These are phyloP conservation scores for Dromiciops gliroides DNA, from an alignment of 2,113 vertebrate genomes.

Conservation along the genomic window DNA sequence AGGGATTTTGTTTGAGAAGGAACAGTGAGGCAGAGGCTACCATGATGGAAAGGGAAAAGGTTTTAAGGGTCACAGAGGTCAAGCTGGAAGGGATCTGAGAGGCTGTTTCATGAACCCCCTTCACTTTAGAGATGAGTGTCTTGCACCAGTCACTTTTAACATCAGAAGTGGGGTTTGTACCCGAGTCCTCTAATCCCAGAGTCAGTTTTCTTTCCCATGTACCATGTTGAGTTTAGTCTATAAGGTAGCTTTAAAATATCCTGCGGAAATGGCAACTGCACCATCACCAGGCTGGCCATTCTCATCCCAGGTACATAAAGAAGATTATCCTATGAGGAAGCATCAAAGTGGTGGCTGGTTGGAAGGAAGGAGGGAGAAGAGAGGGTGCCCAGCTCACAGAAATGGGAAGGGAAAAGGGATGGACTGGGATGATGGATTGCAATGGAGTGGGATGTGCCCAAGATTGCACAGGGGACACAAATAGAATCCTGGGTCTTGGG, in stretches of 20 bases:
- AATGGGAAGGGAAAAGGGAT: not conserved
- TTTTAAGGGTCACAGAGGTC: not conserved
- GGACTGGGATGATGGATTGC: fast-evolving
- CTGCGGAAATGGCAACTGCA: not conserved
- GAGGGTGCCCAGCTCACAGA: not conserved
- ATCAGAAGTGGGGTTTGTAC: not conserved
- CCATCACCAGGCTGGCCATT: not conserved
- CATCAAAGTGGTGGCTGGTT: not conserved
- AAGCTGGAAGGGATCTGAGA: not conserved
- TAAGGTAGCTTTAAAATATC: not conserved
- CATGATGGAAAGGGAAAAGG: not conserved
- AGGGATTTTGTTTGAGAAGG: not conserved
- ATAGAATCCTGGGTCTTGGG: not conserved
- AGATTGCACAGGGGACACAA: not conserved
- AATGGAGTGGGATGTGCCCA: fast-evolving
- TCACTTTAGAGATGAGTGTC: not conserved
- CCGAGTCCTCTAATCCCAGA: too few relatives aligned
- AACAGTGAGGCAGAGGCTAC: not conserved
- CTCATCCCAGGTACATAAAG: not conserved
- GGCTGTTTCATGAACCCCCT: not conserved
- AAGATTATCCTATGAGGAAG: fast-evolving
- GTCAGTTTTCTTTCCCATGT: not conserved
- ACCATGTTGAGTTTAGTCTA: not conserved
- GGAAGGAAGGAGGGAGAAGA: not conserved
- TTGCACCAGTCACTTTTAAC: not conserved